phyloP scores from a whole-genome alignment of 1,140 invertebrate species.

The Penaeus chinensis region DNA sequence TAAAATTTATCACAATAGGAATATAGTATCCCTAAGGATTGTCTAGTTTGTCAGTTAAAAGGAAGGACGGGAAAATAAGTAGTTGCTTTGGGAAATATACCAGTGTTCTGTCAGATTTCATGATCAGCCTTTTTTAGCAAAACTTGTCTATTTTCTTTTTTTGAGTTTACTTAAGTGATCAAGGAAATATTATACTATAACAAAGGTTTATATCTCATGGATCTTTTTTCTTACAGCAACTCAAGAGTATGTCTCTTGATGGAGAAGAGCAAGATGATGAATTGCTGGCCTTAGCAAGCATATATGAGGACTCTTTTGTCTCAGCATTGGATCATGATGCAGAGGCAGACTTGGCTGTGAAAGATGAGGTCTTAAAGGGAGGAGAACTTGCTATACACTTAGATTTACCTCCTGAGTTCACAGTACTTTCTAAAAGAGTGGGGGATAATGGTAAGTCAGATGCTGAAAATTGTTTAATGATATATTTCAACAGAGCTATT shows the following conservation, averaged over 20 bases:
- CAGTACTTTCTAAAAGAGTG: constrained; percentile 11
- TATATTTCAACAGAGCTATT: not conserved
- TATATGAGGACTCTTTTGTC: constrained; percentile 45
- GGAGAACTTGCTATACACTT: constrained; percentile 43
- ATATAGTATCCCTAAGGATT: too few relatives aligned
- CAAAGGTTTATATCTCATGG: too few relatives aligned
- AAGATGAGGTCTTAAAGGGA: not conserved
- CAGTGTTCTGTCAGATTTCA: too few relatives aligned
- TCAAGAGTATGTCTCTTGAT: constrained; percentile 50
- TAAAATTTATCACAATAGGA: too few relatives aligned
- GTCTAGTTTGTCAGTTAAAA: too few relatives aligned
- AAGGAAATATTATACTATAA: too few relatives aligned
- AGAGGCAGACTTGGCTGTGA: not conserved
- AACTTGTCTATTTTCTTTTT: too few relatives aligned
- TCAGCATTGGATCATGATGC: constrained; percentile 24
- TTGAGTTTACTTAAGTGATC: too few relatives aligned
- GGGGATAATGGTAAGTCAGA: constrained; percentile 33
- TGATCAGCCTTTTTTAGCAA: too few relatives aligned
- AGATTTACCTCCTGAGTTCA: constrained; percentile 39
- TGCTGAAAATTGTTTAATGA: not conserved
- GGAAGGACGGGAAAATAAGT: too few relatives aligned
- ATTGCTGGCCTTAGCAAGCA: constrained; percentile 46
- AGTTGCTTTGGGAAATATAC: too few relatives aligned
- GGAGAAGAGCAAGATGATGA: constrained; percentile 53
- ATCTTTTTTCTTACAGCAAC: not conserved